Evolutionary conservation across 23 tunicate genomes (phyloP), one percentile per base, ranked within the genome.

Genomic region (Pegea sp.): DNA sequence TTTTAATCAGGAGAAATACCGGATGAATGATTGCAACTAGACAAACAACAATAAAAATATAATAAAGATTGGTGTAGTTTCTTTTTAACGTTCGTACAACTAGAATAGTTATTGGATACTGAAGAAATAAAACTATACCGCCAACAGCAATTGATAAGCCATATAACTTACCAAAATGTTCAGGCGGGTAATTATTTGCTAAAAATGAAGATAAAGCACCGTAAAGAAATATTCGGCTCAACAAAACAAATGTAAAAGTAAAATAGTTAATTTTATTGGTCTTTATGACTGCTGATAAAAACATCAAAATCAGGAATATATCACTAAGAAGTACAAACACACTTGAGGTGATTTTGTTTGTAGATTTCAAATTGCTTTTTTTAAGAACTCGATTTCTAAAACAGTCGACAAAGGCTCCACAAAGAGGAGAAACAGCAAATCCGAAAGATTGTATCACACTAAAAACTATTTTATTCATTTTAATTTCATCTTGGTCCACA

Each of bases 391-490:
- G 13, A 38, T 8, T 11, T 8, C 16, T 11, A 38, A 38, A 16
- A 8, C 46, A 8, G 46, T 38, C 46, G 13, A 38, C 16, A 8
- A 38, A 16, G 16, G 16, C 46, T 38, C 46, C 46, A 16, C 46
- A 38, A 38, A 38, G 11, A 11, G 46, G 46, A 38, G 13, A 38
- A 38, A 38, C 16, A 38, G 16, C 13, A 38, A 38, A 11, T 38
- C 46, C 46, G 46, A 11, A 38, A 38, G 46, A 38, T 38, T 38
- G 46, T 38, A 38, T 38, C 13, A 38, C 16, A n/a, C n/a, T n/a
- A n/a, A n/a, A n/a, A n/a, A n/a, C n/a, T n/a, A n/a, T n/a, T n/a
- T n/a, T n/a, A n/a, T n/a, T n/a, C n/a, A n/a, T n/a, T n/a, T n/a
- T n/a, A n/a, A n/a, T n/a, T n/a, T n/a, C n/a, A n/a, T n/a, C n/a